Percentiles rank a stretch among this genome's conserved stretches.
Conservation (phyloP, 2,888 invertebrate genomes). For the Diadromus collaris region DNA sequence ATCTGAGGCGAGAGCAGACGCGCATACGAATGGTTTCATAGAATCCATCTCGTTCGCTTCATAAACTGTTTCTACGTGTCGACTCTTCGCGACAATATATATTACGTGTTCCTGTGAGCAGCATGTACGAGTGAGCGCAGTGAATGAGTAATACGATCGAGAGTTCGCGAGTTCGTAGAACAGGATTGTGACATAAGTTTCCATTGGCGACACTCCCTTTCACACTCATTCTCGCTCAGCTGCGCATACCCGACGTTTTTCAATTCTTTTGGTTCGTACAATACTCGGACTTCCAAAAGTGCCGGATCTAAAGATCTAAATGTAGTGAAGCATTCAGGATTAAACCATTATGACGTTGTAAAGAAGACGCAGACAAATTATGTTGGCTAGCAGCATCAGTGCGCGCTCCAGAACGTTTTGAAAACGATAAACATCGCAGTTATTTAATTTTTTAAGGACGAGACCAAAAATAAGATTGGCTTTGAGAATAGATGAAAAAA, state of each 20-base stretch:
- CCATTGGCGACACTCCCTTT: conserved; percentile 46
- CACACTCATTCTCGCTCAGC: conserved; percentile 26
- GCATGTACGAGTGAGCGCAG: background rate
- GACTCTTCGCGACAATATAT: conserved; percentile 20
- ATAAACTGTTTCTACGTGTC: conserved; percentile 1
- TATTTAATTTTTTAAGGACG: background rate
- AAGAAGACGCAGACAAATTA: background rate
- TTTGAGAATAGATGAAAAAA: too few species aligned
- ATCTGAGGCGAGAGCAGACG: conserved; percentile 15
- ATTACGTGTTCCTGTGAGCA: conserved; percentile 34
- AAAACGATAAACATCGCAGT: background rate
- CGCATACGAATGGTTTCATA: conserved; percentile 8
- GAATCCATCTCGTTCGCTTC: conserved; percentile 11
- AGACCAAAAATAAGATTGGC: too few species aligned
- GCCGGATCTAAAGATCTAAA: background rate
- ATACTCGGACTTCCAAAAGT: background rate
- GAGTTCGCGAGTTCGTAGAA: conserved; percentile 46
- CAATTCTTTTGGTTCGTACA: background rate
- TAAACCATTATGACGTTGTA: background rate
- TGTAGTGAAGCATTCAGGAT: background rate
- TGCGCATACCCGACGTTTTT: background rate
- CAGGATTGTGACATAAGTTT: conserved; percentile 50
- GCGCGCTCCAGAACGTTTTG: background rate
- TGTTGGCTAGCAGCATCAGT: background rate
- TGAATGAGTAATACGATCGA: conserved; percentile 31